phyloP scores from a whole-genome alignment of 2,888 invertebrate genomes.

The Hypolimnas misippus region DNA sequence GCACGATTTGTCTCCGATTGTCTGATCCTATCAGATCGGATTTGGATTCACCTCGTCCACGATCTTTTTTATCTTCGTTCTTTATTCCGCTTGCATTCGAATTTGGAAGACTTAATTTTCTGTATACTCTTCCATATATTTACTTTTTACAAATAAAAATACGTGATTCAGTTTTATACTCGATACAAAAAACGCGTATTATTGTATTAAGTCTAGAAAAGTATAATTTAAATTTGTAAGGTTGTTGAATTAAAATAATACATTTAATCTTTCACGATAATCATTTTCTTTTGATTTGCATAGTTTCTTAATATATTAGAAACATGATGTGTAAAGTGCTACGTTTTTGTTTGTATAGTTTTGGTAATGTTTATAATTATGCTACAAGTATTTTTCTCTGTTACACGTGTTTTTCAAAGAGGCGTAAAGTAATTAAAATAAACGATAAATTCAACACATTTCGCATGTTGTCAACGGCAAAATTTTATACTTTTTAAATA shows the following conservation, averaged over 20 bases:
- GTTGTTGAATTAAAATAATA: too few species aligned
- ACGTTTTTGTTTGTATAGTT: too few species aligned
- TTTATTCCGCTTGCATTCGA: background rate
- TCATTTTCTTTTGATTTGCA: too few species aligned
- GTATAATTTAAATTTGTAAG: too few species aligned
- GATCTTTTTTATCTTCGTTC: background rate
- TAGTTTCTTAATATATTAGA: too few species aligned
- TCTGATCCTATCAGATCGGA: slow-evolving; percentile 6
- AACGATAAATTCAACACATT: background rate
- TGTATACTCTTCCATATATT: background rate
- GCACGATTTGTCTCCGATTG: slow-evolving; percentile 1
- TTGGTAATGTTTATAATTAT: too few species aligned
- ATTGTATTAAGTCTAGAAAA: too few species aligned
- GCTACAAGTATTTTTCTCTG: too few species aligned
- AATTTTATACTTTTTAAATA: background rate
- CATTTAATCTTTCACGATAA: too few species aligned
- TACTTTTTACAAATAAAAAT: background rate
- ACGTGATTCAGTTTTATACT: background rate
- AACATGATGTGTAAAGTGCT: too few species aligned
- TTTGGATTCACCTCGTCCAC: slow-evolving; percentile 6
- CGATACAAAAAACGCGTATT: too few species aligned
- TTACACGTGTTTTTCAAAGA: too few species aligned
- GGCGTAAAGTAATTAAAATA: slow-evolving; percentile 7
- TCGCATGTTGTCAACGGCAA: background rate
- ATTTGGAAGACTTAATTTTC: background rate